Percentiles rank a stretch among this genome's conserved stretches.
These are phyloP conservation scores for Periphyllus acericola DNA, from an alignment of 2,888 invertebrate genomes.

Conservation along the genomic window DNA sequence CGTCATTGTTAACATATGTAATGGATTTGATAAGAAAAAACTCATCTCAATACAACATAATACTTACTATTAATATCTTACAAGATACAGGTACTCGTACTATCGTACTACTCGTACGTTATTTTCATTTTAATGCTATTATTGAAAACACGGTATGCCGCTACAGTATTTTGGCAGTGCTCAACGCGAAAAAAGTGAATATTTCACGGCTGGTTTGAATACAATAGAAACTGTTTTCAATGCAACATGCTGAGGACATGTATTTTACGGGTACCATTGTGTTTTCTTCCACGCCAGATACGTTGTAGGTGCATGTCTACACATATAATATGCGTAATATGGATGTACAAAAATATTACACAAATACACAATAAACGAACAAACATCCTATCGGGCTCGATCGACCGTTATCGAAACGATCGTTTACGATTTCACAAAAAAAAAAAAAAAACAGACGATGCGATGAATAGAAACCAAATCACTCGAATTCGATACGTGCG, in stretches of 20 bases:
- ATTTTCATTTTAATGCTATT: background rate
- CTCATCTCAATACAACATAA: background rate
- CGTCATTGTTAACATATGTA: no score
- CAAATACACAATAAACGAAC: no score
- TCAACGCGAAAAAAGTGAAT: background rate
- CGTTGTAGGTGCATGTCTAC: no score
- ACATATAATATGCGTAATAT: no score
- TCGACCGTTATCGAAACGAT: slow-evolving; percentile 5
- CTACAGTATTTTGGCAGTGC: background rate
- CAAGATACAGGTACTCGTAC: no score
- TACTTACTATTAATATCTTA: no score
- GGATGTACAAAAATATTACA: no score
- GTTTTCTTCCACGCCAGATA: background rate
- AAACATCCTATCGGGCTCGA: background rate
- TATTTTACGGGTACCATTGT: slow-evolving; percentile 7
- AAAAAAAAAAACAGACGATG: background rate
- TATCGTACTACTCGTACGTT: no score
- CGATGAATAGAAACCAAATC: background rate
- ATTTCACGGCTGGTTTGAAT: slow-evolving; percentile 24
- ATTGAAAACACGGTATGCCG: background rate
- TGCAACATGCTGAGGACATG: background rate
- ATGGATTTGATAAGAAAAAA: background rate
- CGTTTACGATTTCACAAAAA: slow-evolving; percentile 23
- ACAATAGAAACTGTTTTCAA: background rate
- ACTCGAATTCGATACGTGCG: background rate